Evolutionary conservation across 2,113 vertebrate species (phyloP).

Genomic region (Phyllopteryx taeniolatus): DNA sequence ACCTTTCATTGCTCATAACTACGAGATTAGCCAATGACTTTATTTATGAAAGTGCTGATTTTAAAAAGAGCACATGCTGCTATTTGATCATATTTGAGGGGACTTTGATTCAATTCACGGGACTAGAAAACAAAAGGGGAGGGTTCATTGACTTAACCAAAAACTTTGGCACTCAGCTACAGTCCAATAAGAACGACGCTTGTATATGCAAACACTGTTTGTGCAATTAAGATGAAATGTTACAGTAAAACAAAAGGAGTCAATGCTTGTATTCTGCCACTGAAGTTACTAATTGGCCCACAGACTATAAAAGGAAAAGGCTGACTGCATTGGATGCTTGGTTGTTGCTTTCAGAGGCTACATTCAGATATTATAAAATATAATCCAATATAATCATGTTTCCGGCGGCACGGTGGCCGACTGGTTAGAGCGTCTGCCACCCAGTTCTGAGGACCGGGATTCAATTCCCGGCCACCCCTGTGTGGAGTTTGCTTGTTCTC

Average conservation of each 20-base stretch:
- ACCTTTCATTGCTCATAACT: not conserved
- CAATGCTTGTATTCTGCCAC: not conserved
- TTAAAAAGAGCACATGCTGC: not conserved
- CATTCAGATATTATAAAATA: not conserved
- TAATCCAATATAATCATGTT: not conserved
- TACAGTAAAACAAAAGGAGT: not conserved
- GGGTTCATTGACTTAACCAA: not conserved
- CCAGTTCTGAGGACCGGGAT: too few species aligned
- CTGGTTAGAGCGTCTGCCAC: too few species aligned
- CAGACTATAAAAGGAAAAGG: not conserved
- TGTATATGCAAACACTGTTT: not conserved
- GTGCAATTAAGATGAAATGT: not conserved
- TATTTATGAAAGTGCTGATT: not conserved
- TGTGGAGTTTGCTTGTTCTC: too few species aligned
- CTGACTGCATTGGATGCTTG: not conserved
- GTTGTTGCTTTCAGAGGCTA: not conserved
- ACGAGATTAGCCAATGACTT: not conserved
- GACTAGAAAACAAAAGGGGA: not conserved
- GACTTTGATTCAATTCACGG: not conserved
- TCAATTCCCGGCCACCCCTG: too few species aligned
- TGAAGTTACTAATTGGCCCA: constrained; percentile 1
- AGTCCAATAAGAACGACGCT: not conserved
- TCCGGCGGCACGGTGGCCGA: too few species aligned
- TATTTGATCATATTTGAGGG: not conserved
- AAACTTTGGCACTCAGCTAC: not conserved